These are phyloP conservation scores for Anthoscopus minutus DNA, from an alignment of 2,113 vertebrate genomes.

Conservation along the genomic window DNA sequence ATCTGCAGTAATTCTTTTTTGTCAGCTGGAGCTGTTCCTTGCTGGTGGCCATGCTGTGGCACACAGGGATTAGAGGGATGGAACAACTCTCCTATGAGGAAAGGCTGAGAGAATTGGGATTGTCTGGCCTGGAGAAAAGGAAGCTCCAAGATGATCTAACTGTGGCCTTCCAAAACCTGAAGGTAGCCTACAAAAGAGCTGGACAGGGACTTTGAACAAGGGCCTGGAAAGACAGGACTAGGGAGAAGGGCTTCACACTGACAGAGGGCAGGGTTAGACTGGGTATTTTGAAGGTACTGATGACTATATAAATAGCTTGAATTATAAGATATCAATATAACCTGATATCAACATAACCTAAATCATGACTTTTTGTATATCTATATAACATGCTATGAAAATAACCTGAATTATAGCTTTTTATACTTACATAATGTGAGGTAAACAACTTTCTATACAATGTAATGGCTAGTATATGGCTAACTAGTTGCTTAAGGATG, in stretches of 20 bases:
- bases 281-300: not conserved
- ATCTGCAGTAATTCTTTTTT: not conserved
- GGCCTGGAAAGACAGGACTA: not conserved
- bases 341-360: not conserved
- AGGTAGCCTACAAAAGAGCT: not conserved
- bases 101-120: not conserved
- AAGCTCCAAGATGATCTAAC: not conserved
- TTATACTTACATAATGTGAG: not conserved
- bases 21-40: not conserved
- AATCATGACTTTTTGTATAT: not conserved
- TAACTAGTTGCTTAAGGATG: not conserved
- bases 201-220: not conserved
- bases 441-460: not conserved
- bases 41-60: accelerated
- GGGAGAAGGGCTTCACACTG: not conserved
- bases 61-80: not conserved
- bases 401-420: not conserved
- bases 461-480: not conserved
- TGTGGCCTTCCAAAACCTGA: not conserved
- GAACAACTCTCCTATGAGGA: accelerated
- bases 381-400: not conserved
- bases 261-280: not conserved
- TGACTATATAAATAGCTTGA: not conserved
- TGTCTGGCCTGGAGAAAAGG: not conserved
- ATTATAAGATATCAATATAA: not conserved